Evolutionary conservation across 2,797 vertebrate genomes (phyloP), one percentile per base, ranked within the genome.

Genomic region (Pogonophryne albipinna): DNA sequence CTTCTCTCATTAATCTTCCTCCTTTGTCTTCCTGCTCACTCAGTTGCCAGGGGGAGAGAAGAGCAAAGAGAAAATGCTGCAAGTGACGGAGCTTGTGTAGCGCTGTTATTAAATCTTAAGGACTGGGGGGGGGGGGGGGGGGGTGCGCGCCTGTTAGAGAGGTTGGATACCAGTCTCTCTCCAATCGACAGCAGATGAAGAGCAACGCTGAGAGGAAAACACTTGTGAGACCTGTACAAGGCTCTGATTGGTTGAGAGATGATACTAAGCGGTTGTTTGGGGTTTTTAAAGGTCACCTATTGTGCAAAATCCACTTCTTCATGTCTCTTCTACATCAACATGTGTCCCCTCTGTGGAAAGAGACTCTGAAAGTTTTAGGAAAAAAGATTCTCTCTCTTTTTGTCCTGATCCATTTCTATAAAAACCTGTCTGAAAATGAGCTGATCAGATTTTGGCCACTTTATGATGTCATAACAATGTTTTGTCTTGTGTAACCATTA

Each of bases 31-130:
- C 52, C 19, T 10, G 9, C 11, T 7, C 76, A 65, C 58, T 63
- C 65, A 64, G 82, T 92, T 86, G 88, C 87, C 72, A 46, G 55
- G 83, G 81, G 41, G 74, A 67, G 79, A 76, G 70, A 66, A 14
- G 46, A 85, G 77, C 69, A 64, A 2, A 51, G 58, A 76, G 74
- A 76, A 78, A 83, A 88, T 89, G 76, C 78, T 84, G 47, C 7
- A 1, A 38, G 6, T 74, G 66, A 74, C 78, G 23, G 59, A 65
- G 66, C 64, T 88, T 90, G 64, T 81, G 45, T 89, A 88, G 87
- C 19, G 4, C 74, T 71, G 71, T 86, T 87, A 79, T 86, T 87
- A 79, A 85, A 83, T 79, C 65, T 56, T 79, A 80, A 79, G 58
- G 68, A 73, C 27, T 27, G 27, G 27, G 23, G 27, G 4, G 1